Evolutionary conservation across 2,113 vertebrate species (phyloP).

Genomic region (Nothobranchius kuhntae): DNA sequence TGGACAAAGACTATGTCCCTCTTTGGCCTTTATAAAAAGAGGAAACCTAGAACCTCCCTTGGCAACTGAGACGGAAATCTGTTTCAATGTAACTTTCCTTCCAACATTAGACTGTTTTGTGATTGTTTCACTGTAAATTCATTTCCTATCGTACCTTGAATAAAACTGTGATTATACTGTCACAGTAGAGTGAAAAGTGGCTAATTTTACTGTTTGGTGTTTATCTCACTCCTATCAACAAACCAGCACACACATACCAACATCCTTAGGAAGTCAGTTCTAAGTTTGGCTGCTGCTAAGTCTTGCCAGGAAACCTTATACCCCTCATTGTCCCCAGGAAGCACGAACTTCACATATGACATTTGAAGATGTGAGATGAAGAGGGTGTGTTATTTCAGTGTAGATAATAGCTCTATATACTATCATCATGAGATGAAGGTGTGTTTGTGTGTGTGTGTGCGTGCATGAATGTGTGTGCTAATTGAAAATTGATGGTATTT

Average conservation of each 20-base stretch:
- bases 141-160: neutral
- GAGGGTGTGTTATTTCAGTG: slow-evolving; percentile 18
- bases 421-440: neutral
- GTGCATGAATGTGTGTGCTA: neutral
- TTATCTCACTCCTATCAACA: slow-evolving; percentile 43
- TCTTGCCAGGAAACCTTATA: slow-evolving; percentile 77
- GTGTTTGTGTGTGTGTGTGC: neutral
- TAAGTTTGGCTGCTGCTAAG: slow-evolving; percentile 82
- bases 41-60: no score
- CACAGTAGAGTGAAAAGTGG: slow-evolving; percentile 15
- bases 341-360: slow-evolving; percentile 74
- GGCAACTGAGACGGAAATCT: no score
- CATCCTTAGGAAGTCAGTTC: slow-evolving; percentile 73
- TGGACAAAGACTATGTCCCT: no score
- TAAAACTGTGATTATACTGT: neutral
- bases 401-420: neutral
- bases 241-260: slow-evolving; percentile 48
- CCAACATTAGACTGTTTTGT: no score
- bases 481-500: slow-evolving; percentile 33
- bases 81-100: no score
- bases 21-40: no score
- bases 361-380: slow-evolving; percentile 65
- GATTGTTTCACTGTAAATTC: no score
- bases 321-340: slow-evolving; percentile 76
- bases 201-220: slow-evolving; percentile 61